Conservation (phyloP, 1,140 invertebrate species). For the Pseudobourletiella spinata region DNA sequence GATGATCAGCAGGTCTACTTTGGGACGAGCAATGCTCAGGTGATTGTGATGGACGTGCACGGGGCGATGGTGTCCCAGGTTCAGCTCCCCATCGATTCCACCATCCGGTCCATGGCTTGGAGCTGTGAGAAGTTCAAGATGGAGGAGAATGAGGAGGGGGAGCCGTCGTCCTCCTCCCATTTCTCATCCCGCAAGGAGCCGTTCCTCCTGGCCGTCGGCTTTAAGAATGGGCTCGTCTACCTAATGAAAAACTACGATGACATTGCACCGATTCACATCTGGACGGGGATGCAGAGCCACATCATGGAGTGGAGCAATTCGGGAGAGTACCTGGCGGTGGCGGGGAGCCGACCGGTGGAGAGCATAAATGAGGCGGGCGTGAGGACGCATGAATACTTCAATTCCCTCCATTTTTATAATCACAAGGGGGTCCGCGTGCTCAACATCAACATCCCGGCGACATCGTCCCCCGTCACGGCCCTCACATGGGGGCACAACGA, state of each 20-base stretch:
- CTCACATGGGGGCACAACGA: constrained; percentile 98
- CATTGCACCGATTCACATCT: constrained; percentile 72
- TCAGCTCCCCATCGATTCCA: constrained; percentile 62
- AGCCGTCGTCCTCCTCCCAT: constrained; percentile 7
- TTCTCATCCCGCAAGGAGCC: constrained; percentile 45
- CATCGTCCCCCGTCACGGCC: constrained; percentile 43
- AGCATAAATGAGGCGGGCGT: constrained; percentile 32
- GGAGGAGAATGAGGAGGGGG: constrained; percentile 73
- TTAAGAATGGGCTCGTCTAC: constrained; percentile 78
- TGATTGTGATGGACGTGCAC: constrained; percentile 92
- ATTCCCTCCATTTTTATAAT: constrained; percentile 69
- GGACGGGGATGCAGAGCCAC: constrained; percentile 62
- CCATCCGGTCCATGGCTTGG: constrained; percentile 85
- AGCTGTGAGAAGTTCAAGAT: constrained; percentile 97
- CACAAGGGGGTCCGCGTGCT: constrained; percentile 63
- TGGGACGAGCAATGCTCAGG: constrained; percentile 82
- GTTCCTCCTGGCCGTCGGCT: constrained; percentile 76
- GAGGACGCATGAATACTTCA: constrained; percentile 49
- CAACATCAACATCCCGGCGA: constrained; percentile 62
- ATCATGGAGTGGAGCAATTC: constrained; percentile 95
- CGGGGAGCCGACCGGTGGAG: constrained; percentile 54
- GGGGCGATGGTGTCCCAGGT: constrained; percentile 90
- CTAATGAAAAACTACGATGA: constrained; percentile 87
- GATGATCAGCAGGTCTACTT: constrained; percentile 96
- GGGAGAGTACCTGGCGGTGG: constrained; percentile 79